Percentiles rank a stretch among this genome's conserved stretches.
These are phyloP conservation scores for Caenorhabditis sp. DNA, from an alignment of 2,888 invertebrate species.

Conservation along the genomic window DNA sequence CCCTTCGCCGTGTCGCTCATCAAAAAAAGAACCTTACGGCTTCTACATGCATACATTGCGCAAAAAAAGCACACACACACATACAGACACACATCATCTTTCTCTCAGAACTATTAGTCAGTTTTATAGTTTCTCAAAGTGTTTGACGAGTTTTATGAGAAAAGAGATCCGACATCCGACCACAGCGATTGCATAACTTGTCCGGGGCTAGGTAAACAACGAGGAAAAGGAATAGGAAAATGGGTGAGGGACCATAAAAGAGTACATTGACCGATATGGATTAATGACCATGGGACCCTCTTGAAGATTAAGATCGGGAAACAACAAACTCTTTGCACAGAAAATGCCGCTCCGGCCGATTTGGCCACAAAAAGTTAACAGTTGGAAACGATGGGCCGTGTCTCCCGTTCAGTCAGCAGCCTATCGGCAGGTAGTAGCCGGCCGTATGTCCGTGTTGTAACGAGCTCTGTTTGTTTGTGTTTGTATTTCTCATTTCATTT, in stretches of 20 bases:
- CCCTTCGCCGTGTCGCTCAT: neutral
- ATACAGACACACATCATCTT: conserved; percentile 1
- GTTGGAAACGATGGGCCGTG: neutral
- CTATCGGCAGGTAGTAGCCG: neutral
- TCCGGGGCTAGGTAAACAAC: conserved; percentile 7
- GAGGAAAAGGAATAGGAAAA: too few relatives aligned
- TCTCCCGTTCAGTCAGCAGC: neutral
- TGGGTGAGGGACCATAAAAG: conserved; percentile 1
- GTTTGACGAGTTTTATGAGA: conserved; percentile 55
- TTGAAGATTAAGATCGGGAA: neutral
- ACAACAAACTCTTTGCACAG: too few relatives aligned
- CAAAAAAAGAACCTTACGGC: conserved; percentile 48
- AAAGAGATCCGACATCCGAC: neutral
- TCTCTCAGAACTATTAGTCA: conserved; percentile 31
- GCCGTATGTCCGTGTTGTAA: conserved; percentile 62
- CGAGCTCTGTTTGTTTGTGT: conserved; percentile 44
- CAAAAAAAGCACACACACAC: neutral
- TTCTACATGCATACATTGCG: conserved; percentile 33
- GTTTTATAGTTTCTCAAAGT: conserved; percentile 40
- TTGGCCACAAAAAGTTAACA: too few relatives aligned
- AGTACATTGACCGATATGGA: neutral
- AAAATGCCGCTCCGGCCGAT: too few relatives aligned
- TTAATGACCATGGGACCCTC: neutral
- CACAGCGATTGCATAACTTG: conserved; percentile 39
- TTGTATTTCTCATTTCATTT: conserved; percentile 60